Base-by-base conservation (phyloP, 1,140 invertebrate genomes). In the Acromyrmex charruanus region DNA sequence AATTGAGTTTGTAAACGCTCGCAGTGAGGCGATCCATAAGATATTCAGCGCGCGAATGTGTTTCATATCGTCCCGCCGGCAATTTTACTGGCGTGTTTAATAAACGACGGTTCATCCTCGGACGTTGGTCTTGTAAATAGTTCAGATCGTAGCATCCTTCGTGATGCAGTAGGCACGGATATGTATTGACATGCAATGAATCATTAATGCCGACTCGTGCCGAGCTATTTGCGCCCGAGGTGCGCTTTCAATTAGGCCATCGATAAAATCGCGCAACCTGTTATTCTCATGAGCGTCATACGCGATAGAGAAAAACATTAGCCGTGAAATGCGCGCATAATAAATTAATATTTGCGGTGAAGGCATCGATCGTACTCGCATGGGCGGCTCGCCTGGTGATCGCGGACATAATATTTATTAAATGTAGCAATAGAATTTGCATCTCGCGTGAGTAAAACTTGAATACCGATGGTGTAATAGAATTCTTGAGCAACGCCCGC, bases 201-300 rank as follows among this genome's bases (percentile, higher is more conserved):
- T 84, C 55, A n/a, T n/a, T 16, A 75, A 21, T 25, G 69, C 39
- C 69, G 51, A 58, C 66, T 72, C 49, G 79, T 58, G 31, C 51
- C 31, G 21, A 18, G 55, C 18, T 55, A 21, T 71, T 58, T 44
- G 6, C 44, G 59, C 49, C 51, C 9, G 69, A 84, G 39, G 31
- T 84, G 80, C 69, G 80, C 14, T 75, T 75, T 84, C 80, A 84
- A 75, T 84, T 75, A 74, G 69, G 10, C 39, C 28, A 61, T 84
- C 69, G 55, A 84, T 61, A 74, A 84, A 81, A 51, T 63, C 63
- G 55, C 55, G 65, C 79, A 81, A 75, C 55, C 63, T 80, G 63
- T 82, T 74, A 82, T 82, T 18, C 49, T 25, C 7, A 21, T 12
- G n/a, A 44, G 53, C 66, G 18, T 25, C 31, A 35, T 18, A 10